A percentile compares a stretch with the other conserved stretches of the same genome.
phyloP scores from a whole-genome alignment of 1,140 invertebrate genomes.

The Bombus fervidus region DNA sequence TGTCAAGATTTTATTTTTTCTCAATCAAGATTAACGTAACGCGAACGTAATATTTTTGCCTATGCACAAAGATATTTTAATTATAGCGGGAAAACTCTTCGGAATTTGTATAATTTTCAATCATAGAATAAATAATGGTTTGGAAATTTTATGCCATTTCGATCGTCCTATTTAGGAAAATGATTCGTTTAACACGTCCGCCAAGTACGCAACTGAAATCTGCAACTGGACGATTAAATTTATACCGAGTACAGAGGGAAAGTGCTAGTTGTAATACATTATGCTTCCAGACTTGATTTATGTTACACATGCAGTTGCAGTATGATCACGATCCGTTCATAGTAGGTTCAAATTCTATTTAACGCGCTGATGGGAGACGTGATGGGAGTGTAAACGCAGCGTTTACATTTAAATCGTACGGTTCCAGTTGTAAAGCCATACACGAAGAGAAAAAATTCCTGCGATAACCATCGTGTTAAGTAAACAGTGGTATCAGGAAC shows the following conservation, averaged over 20 bases:
- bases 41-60: too few relatives aligned
- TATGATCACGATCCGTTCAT: slow-evolving; percentile 27
- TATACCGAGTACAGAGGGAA: slow-evolving; percentile 2
- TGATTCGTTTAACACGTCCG: too few relatives aligned
- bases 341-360: slow-evolving; percentile 33
- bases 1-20: too few relatives aligned
- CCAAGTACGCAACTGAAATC: not conserved
- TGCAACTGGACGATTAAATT: not conserved
- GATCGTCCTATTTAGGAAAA: too few relatives aligned
- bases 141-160: not conserved
- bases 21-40: too few relatives aligned
- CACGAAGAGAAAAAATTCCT: not conserved
- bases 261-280: slow-evolving; percentile 15
- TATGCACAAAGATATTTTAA: too few relatives aligned
- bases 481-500: not conserved
- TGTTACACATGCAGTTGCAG: slow-evolving; percentile 7
- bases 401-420: slow-evolving; percentile 36
- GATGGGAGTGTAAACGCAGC: slow-evolving; percentile 34
- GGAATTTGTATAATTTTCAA: too few relatives aligned
- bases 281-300: slow-evolving; percentile 30
- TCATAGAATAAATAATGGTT: not conserved
- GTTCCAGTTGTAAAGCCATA: not conserved
- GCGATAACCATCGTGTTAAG: slow-evolving; percentile 5
- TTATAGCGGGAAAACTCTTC: too few relatives aligned
- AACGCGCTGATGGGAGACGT: slow-evolving; percentile 30